A percentile compares a stretch with the other conserved stretches of the same genome.
phyloP scores from a whole-genome alignment of 2,888 invertebrate genomes.

The Apantesis nais region DNA sequence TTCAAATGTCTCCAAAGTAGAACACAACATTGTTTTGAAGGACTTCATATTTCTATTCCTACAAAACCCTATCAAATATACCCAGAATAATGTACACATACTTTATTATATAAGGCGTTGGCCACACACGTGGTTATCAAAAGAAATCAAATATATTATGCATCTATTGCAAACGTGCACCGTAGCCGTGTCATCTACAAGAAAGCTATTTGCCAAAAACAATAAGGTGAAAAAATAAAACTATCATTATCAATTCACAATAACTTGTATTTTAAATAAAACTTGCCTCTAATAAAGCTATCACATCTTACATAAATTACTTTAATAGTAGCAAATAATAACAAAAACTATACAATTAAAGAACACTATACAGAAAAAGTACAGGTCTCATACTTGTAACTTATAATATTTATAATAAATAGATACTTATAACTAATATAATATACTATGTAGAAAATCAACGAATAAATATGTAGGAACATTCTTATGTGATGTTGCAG shows the following conservation, averaged over 20 bases:
- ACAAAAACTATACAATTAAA: slow-evolving; percentile 77
- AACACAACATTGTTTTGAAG: not conserved
- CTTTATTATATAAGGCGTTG: slow-evolving; percentile 26
- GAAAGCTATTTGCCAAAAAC: slow-evolving; percentile 59
- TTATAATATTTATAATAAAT: slow-evolving; percentile 73
- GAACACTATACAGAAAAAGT: slow-evolving; percentile 72
- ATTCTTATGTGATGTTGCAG: slow-evolving; percentile 66
- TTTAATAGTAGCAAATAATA: slow-evolving; percentile 77
- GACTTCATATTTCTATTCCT: not conserved
- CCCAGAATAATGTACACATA: not conserved
- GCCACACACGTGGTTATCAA: slow-evolving; percentile 28
- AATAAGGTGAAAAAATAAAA: slow-evolving; percentile 75
- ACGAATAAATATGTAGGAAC: slow-evolving; percentile 73
- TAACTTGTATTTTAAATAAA: slow-evolving; percentile 80
- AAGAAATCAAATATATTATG: slow-evolving; percentile 25
- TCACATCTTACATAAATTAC: slow-evolving; percentile 80
- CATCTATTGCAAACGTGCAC: slow-evolving; percentile 51
- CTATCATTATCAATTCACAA: slow-evolving; percentile 71
- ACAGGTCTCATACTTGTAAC: slow-evolving; percentile 58
- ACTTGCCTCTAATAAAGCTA: slow-evolving; percentile 83
- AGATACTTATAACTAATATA: slow-evolving; percentile 66
- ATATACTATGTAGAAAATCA: slow-evolving; percentile 57
- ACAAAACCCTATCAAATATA: not conserved
- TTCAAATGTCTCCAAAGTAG: not conserved
- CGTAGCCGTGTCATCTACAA: slow-evolving; percentile 63